phyloP scores from a whole-genome alignment of 2,797 vertebrate genomes.

The Intellagama lesueurii region DNA sequence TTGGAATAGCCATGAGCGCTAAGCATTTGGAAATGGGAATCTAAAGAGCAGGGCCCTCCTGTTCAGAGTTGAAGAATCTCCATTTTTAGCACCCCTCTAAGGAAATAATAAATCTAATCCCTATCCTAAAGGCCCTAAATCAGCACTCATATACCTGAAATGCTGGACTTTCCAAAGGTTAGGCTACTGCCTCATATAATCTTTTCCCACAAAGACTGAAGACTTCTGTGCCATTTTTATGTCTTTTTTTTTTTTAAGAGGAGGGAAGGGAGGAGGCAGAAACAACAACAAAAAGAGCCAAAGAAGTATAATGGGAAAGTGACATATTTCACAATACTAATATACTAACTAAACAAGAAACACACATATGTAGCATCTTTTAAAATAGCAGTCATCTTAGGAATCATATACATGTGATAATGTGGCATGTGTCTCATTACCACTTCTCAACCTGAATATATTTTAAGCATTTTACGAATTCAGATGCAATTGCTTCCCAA shows the following conservation, averaged over 20 bases:
- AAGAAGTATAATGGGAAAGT: not conserved
- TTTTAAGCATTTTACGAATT: not conserved
- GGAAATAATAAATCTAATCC: not conserved
- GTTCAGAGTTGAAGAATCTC: not conserved
- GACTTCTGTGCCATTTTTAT: not conserved
- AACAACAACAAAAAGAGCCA: not conserved
- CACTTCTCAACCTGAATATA: constrained; percentile 12
- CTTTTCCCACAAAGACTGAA: not conserved
- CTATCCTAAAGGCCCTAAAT: not conserved
- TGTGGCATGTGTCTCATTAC: constrained; percentile 12
- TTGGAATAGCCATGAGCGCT: not conserved
- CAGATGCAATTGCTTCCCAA: not conserved
- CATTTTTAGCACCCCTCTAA: not conserved
- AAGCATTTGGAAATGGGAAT: too few relatives aligned
- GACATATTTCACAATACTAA: not conserved
- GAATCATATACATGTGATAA: constrained; percentile 3
- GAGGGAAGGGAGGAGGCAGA: not conserved
- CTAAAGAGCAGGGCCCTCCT: not conserved
- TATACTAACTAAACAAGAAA: not conserved
- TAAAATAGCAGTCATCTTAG: constrained; percentile 9
- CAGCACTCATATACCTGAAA: not conserved
- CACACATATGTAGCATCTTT: constrained; percentile 9
- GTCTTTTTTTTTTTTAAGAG: not conserved
- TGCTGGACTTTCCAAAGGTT: not conserved
- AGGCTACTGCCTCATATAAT: constrained; percentile 1